These are phyloP conservation scores for Semicossyphus pulcher DNA, from an alignment of 2,113 vertebrate genomes.

Conservation along the genomic window DNA sequence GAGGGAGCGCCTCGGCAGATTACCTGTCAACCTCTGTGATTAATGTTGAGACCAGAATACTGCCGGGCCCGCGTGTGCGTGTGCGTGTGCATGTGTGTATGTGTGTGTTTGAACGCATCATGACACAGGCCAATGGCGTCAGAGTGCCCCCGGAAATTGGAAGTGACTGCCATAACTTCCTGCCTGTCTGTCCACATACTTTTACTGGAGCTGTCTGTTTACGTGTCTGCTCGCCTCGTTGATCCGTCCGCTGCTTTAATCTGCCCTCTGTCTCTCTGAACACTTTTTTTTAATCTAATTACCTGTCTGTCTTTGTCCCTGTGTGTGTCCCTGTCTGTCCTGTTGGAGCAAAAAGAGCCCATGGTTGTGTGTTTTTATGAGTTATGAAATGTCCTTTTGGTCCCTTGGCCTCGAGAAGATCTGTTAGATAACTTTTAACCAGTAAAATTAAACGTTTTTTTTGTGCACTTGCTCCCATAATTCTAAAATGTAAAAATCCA, in stretches of 20 bases:
- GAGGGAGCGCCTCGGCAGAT: constrained; percentile 72
- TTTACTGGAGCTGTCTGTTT: constrained; percentile 35
- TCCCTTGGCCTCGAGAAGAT: too few relatives aligned
- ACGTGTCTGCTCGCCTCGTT: constrained; percentile 1
- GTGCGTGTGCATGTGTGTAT: constrained; percentile 31
- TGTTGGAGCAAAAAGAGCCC: background rate
- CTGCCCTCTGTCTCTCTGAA: background rate
- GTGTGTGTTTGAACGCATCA: constrained; percentile 47
- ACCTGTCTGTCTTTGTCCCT: background rate
- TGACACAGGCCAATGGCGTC: constrained; percentile 68
- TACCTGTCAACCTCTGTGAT: constrained; percentile 82
- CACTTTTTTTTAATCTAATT: background rate
- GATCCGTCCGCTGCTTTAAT: background rate
- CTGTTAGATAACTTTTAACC: too few relatives aligned
- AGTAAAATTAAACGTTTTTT: too few relatives aligned
- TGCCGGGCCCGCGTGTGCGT: constrained; percentile 41
- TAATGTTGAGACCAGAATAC: constrained; percentile 78
- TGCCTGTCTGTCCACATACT: constrained; percentile 57
- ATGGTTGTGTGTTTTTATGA: too few relatives aligned
- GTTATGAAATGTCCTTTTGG: too few relatives aligned
- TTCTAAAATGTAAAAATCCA: too few relatives aligned
- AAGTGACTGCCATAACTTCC: constrained; percentile 76
- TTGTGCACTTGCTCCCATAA: too few relatives aligned
- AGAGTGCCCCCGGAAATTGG: constrained; percentile 73
- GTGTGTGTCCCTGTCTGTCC: background rate